Base-by-base conservation (phyloP, 2,888 invertebrate species). In the Perizoma flavofasciatum region DNA sequence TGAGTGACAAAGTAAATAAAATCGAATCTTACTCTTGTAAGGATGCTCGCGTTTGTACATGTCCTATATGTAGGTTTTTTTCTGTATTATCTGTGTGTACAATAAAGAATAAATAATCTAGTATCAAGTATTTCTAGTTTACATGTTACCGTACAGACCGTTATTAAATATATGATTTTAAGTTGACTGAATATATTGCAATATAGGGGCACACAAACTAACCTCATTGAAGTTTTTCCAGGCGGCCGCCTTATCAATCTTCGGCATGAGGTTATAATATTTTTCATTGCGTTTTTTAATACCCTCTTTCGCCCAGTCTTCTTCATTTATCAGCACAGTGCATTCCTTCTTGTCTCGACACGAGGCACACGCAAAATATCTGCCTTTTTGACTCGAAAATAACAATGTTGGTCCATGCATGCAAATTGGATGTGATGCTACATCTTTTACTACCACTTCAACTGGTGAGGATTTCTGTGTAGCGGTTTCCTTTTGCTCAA, bases 281-380 rank as follows among this genome's bases (percentile, higher is more conserved):
- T 91, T 91, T 67, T 87, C 88, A 68, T 91, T 92, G 1, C 86
- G 82, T 74, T 88, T 83, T 60, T 78, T 91, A 5, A 92, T 78
- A 51, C 82, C 84, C 74, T 93, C 92, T 47, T 90, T 83, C 53
- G 91, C 78, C 94, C 94, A 94, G 54, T 89, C 87, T 47, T 90
- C 82, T 70, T 93, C 92, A 1, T 90, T 82, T 37, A 95, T 92
- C 71, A 94, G 95, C 78, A 97, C 95, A 4, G 93, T 88, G 76
- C 98, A 98, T 7, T 95, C 93, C 75, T 96, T 96, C 64, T 95
- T 93, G 75, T 96, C 95, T 57, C 98, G 94, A 80, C 96, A 96
- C 0, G 97, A 96, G 0, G 98, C 95, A 83, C 98, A 98, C 0
- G 96, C 95, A 83, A 93, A 98, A 85, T 95, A 98, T 67, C 92